Base-by-base conservation (phyloP, 2,113 vertebrate species). In the Hippolais icterina region DNA sequence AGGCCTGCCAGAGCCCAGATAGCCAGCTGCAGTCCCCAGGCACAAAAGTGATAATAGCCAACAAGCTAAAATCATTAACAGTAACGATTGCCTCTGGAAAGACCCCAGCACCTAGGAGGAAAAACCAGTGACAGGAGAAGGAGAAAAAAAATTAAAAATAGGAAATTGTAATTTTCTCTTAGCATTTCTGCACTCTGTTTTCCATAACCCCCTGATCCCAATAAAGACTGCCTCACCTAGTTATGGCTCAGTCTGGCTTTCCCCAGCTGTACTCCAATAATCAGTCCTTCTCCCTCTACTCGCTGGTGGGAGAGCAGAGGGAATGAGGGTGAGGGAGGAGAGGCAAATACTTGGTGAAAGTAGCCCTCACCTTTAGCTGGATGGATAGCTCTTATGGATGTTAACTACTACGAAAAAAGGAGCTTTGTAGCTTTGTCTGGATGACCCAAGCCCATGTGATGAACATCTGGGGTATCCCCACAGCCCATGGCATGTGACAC, bases 11-110 rank as follows among this genome's bases (percentile, higher is more conserved):
- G 89, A 87, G 80, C 92, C 49, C 89, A 93, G 96, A 91, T 93
- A 97, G 96, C 90, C 4, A 13, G 83, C 83, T 84, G 83, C 86
- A 87, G 71, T 97, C 95, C 94, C 95, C 86, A 95, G 96, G 95
- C 83, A 50, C 86, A 94, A 95, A 94, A 82, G 96, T 96, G 95
- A 95, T 96, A 97, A 96, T 89, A 96, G 95, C 92, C 88, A 96
- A 79, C 89, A 96, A 96, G 92, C 96, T 93, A 95, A 97, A 94
- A 96, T 96, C 96, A 95, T 97, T 97, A 97, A 83, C 89, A 76
- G 90, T 89, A 96, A 93, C 12, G 41, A 97, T 91, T 82, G 57
- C 89, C 56, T 93, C 92, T 84, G 89, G 81, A 95, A 96, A 84
- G 94, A 84, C 88, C 94, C 68, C 72, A 95, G 13, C 83, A 89